Base-by-base conservation (phyloP, 2,113 vertebrate species). In the Suncus etruscus region DNA sequence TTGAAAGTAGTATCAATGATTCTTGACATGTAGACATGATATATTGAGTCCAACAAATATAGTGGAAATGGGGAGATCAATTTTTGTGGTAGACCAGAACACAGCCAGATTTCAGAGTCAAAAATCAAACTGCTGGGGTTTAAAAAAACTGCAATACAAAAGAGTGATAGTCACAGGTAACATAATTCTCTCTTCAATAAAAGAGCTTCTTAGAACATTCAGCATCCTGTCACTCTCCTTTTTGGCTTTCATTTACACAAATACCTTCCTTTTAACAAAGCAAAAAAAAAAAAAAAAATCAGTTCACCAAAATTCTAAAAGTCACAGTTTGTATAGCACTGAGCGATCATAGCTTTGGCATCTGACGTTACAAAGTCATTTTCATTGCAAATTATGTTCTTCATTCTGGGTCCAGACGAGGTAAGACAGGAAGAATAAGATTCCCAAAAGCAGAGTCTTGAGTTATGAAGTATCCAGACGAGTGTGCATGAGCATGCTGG, bases 391-490 rank as follows among this genome's bases (percentile, higher is more conserved):
- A 10, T 61, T 84, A 24, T 47, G 48, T 87, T 94, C 87, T 79
- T 98, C 97, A 99, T 88, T 99, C 99, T 50, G 98, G 97, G 77
- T 99, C 99, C 90, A 99, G 98, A 74, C 99, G 98, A 70, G 99
- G 99, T 89, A 99, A 97, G 69, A 99, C 99, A 16, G 99, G 99
- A 94, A 99, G 99, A 97, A 99, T 99, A 92, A 99, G 99, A 96
- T 99, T 99, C 96, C 99, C 99, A 96, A 99, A 99, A 0, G 99
- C 99, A 29, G 99, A 99, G 96, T 99, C 99, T 96, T 99, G 99
- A 39, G 99, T 99, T 97, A 99, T 99, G 98, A 99, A 99, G 97
- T 99, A 99, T 95, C 99, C 99, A 20, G 99, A 99, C 8, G 99
- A 99, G 95, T 99, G 99, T 86, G 98, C 98, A 0, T 99, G 99